Percentiles rank a stretch among this genome's conserved stretches.
phyloP scores from a whole-genome alignment of 2,113 vertebrate genomes.

The Taxidea taxus region DNA sequence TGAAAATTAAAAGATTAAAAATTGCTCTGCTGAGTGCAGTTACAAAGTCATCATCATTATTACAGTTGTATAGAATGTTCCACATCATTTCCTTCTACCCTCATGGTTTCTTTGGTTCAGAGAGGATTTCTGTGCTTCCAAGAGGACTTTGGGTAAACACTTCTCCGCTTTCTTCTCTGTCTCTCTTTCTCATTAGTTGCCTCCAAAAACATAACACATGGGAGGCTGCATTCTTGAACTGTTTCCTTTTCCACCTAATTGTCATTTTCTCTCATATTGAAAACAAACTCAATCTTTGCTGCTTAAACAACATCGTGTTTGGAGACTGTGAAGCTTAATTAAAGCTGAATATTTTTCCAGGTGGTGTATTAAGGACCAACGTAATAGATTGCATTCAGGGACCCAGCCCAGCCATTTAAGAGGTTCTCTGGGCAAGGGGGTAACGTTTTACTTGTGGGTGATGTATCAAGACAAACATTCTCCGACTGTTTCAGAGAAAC shows the following conservation, averaged over 20 bases:
- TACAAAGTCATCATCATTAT: neutral
- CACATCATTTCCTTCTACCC: neutral
- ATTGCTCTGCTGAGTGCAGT: neutral
- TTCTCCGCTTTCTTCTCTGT: neutral
- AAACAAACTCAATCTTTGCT: neutral
- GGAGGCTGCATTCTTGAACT: slow-evolving; percentile 13
- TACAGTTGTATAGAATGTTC: neutral
- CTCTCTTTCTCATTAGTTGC: slow-evolving; percentile 25
- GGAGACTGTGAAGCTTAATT: slow-evolving; percentile 35
- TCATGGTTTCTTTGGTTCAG: neutral
- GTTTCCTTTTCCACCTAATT: slow-evolving; percentile 30
- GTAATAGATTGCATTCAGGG: neutral
- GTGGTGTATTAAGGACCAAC: slow-evolving; percentile 8
- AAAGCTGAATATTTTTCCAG: slow-evolving; percentile 54
- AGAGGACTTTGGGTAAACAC: slow-evolving; percentile 2
- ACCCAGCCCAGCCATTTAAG: neutral
- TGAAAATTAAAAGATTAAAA: neutral
- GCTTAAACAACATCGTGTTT: slow-evolving; percentile 24
- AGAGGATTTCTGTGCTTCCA: neutral
- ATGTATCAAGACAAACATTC: neutral
- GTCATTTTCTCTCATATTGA: neutral
- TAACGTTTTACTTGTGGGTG: neutral
- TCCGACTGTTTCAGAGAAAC: neutral
- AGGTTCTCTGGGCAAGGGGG: neutral
- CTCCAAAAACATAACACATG: neutral